Evolutionary conservation across 1,140 invertebrate genomes (phyloP).

Genomic region (Zophobas morio): DNA sequence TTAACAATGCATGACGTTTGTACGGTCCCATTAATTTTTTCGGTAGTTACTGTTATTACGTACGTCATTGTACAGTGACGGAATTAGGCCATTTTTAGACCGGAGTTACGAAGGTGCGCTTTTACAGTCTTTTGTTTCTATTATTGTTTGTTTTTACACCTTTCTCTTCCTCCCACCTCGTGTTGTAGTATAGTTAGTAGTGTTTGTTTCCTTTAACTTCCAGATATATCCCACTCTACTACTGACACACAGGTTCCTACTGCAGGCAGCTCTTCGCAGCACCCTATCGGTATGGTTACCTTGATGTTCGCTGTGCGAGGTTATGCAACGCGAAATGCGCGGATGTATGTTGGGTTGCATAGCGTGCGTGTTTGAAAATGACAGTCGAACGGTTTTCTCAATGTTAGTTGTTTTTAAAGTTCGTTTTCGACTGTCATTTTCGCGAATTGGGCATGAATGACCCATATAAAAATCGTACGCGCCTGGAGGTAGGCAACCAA

Average conservation of each 20-base stretch:
- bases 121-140: slow-evolving; percentile 4
- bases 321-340: slow-evolving; percentile 7
- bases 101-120: too few species aligned
- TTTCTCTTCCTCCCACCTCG: not conserved
- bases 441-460: too few species aligned
- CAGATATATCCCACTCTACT: slow-evolving; percentile 43
- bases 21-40: too few species aligned
- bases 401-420: too few species aligned
- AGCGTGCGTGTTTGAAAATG: not conserved
- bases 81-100: too few species aligned
- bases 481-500: too few species aligned
- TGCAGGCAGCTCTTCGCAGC: slow-evolving; percentile 28
- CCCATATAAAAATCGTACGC: too few species aligned
- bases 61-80: too few species aligned
- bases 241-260: slow-evolving; percentile 43
- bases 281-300: slow-evolving; percentile 46
- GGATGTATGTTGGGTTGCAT: not conserved
- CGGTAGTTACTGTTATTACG: too few species aligned
- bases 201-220: slow-evolving; percentile 43
- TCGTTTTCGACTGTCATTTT: too few species aligned
- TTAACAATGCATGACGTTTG: not conserved
- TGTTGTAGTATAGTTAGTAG: slow-evolving; percentile 41
- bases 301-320: not conserved
- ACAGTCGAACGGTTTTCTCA: not conserved
- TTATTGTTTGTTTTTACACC: slow-evolving; percentile 3